Evolutionary conservation across 2,888 invertebrate genomes (phyloP).

Genomic region (Endotricha flammealis): DNA sequence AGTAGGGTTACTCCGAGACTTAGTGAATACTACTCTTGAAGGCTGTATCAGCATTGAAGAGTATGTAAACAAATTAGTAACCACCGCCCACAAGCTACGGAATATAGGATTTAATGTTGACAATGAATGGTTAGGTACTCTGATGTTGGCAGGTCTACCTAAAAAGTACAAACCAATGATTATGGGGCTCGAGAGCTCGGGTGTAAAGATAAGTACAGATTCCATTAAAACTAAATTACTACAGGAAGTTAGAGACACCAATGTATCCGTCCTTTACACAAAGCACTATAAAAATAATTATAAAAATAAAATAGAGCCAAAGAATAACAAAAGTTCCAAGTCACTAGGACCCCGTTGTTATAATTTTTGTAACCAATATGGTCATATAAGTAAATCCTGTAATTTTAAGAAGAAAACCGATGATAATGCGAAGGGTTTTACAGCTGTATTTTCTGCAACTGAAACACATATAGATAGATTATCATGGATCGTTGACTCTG

Average conservation of each 20-base stretch:
- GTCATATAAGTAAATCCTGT: conserved; percentile 16
- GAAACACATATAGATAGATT: neutral
- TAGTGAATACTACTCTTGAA: neutral
- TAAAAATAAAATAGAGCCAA: neutral
- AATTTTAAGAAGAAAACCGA: conserved; percentile 4
- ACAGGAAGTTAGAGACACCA: conserved; percentile 10
- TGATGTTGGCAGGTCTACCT: conserved; percentile 9
- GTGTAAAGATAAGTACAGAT: conserved; percentile 10
- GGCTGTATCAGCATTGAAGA: too few species aligned
- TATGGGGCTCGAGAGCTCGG: conserved; percentile 11
- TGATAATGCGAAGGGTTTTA: conserved; percentile 8
- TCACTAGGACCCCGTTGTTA: conserved; percentile 13
- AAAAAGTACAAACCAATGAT: conserved; percentile 16
- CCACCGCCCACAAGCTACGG: too few species aligned
- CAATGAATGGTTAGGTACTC: conserved; percentile 8
- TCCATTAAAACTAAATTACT: conserved; percentile 13
- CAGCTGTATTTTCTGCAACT: conserved; percentile 18
- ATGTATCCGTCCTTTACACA: conserved; percentile 7
- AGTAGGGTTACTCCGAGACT: conserved; percentile 2
- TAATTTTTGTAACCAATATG: conserved; percentile 13
- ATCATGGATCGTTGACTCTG: conserved; percentile 25
- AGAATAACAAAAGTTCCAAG: too few species aligned
- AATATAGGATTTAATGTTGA: too few species aligned
- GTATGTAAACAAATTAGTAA: too few species aligned
- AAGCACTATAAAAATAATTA: conserved; percentile 7